Base-by-base conservation (phyloP, 2,113 vertebrate genomes). In the Catharus minimus region DNA sequence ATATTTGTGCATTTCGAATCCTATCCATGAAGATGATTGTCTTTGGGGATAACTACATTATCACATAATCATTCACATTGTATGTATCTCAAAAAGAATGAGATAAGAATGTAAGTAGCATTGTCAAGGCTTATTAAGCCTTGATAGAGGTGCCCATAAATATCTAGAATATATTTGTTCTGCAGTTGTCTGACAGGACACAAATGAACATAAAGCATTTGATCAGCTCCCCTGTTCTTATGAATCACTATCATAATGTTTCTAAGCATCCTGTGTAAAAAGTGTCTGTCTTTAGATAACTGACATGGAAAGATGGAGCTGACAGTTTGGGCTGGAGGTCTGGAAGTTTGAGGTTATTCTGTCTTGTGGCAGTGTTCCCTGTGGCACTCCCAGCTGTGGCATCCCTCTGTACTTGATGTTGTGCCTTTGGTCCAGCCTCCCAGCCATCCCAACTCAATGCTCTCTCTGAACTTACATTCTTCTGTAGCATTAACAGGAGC, bases 61-160 rank as follows among this genome's bases (percentile, higher is more conserved):
- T 16, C 0, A 0, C 56, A 30, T 38, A 33, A 73, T 61, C 32
- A 28, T 2, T 52, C 0, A 1, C 28, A n/a, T 47, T 44, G 20
- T 32, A 22, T 2, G 0, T 66, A 36, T 44, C 41, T 79, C 55
- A 64, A 27, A 49, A 81, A 75, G 24, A 16, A 27, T 39, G 4
- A 38, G 72, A 64, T n/a, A 62, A 60, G 53, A 50, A 15, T 52
- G 7, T n/a, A 52, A 74, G 30, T 32, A 64, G 32, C 8, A 24
- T 26, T 61, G 30, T 14, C 49, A 82, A 81, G 32, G 24, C 11
- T 87, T 82, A 36, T 27, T 32, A 78, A 71, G 14, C n/a, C 27
- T 24, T 56, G 44, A 55, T 5, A 67, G 27, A 89, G 30, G 21
- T 32, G 21, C 11, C 18, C 8, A 39, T 4, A 32, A 39, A 23